A percentile compares a stretch with the other conserved stretches of the same genome.
Evolutionary conservation across 2,113 vertebrate genomes (phyloP).

Genomic region (Sciurus niger): DNA sequence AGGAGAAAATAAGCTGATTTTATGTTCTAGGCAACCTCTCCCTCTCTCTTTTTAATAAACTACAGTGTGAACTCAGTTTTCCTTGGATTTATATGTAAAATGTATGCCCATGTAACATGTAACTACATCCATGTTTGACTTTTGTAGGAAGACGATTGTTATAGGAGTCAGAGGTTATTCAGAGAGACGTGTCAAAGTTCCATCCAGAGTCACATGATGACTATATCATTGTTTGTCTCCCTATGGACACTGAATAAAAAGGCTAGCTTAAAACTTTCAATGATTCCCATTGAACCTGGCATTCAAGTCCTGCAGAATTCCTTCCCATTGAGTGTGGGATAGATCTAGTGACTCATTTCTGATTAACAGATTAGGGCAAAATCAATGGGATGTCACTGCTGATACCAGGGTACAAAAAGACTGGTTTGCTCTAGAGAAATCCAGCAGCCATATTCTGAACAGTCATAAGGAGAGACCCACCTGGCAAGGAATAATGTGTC

Average conservation of each 20-base stretch:
- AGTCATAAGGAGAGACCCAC: not conserved
- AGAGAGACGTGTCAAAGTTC: not conserved
- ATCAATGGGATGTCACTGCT: not conserved
- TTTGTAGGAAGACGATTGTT: not conserved
- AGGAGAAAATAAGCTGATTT: not conserved
- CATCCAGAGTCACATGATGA: not conserved
- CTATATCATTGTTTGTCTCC: not conserved
- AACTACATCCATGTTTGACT: not conserved
- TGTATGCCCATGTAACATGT: not conserved
- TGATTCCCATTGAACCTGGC: not conserved
- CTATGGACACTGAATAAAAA: not conserved
- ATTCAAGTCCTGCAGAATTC: not conserved
- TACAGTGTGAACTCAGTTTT: not conserved
- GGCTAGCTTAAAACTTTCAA: not conserved
- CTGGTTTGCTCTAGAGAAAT: not conserved
- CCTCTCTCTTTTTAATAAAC: not conserved
- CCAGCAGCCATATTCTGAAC: not conserved
- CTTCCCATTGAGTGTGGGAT: not conserved
- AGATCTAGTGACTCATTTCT: not conserved
- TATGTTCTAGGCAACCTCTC: not conserved
- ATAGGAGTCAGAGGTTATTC: not conserved
- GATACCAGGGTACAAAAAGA: not conserved
- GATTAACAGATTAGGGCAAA: not conserved
- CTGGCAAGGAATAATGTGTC: not conserved
- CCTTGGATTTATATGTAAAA: not conserved